phyloP scores from a whole-genome alignment of 2,113 vertebrate genomes.

The Dermatemys mawii region DNA sequence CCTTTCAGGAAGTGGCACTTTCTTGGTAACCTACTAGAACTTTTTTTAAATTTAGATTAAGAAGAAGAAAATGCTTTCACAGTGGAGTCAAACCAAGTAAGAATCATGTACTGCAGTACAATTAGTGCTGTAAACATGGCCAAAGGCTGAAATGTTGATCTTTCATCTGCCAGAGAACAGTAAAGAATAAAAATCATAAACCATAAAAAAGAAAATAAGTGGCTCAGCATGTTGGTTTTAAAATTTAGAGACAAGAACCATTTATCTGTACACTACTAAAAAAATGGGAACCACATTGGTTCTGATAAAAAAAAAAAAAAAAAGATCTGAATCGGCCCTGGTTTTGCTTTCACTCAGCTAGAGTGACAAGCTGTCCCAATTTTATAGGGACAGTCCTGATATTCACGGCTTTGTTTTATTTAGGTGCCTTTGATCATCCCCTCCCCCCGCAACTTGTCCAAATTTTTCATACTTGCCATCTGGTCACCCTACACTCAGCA shows the following conservation, averaged over 20 bases:
- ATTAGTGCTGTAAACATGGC: not conserved
- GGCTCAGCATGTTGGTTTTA: not conserved
- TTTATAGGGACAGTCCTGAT: too few relatives aligned
- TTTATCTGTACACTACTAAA: not conserved
- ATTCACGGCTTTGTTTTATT: too few relatives aligned
- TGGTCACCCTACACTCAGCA: not conserved
- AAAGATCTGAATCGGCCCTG: not conserved
- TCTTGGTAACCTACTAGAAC: conserved; percentile 27
- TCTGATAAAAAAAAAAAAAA: conserved; percentile 1
- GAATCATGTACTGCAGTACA: not conserved
- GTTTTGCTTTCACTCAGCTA: not conserved
- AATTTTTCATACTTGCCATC: too few relatives aligned
- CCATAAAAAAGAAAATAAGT: not conserved
- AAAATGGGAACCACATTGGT: not conserved
- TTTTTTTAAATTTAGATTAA: conserved; percentile 48
- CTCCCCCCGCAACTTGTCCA: too few relatives aligned
- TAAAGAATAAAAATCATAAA: not conserved
- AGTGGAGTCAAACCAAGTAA: conserved; percentile 17
- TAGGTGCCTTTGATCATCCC: too few relatives aligned
- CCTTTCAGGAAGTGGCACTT: not conserved
- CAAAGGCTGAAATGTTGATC: not conserved
- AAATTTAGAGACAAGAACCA: not conserved
- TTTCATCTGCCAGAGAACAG: not conserved
- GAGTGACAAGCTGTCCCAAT: too few relatives aligned
- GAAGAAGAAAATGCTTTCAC: conserved; percentile 13